Evolutionary conservation across 2,888 invertebrate species (phyloP), one percentile per base, ranked within the genome.

Genomic region (Netelia inedita): DNA sequence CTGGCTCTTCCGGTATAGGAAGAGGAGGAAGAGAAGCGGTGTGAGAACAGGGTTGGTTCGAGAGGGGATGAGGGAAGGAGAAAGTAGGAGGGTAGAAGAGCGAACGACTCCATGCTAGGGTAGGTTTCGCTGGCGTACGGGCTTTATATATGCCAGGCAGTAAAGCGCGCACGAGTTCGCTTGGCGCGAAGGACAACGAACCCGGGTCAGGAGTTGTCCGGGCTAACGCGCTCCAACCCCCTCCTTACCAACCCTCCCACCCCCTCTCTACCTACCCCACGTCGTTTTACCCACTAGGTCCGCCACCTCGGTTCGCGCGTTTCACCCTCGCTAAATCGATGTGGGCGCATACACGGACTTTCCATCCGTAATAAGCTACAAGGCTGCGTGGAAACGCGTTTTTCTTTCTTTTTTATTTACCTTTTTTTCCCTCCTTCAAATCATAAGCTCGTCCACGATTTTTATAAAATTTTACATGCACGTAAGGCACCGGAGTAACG

Each of bases 191-290:
- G 92, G 91, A 90, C 92, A 89, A 91, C 89, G 91, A 91, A 91
- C 91, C 89, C 91, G 89, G 90, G 91, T 91, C 91, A 91, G 89
- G 87, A 88, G 89, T 87, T 89, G 88, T 89, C 89, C 90, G 87
- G 89, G 88, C 89, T 86, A 86, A 83, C 84, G 80, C 86, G 80
- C 80, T 80, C 78, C 66, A 35, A 35, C 35, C 35, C 35, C 35
- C 35, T 35, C 80, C 83, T 9, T 76, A 71, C 68, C 46, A 66
- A 72, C 79, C 66, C 79, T 81, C 68, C 55, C 81, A 23, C 78
- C 46, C 78, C 73, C 87, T 76, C 28, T 63, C 16, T 59, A 55
- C 66, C 53, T 72, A 59, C 59, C 69, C 71, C 50, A 72, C 76
- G 43, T 2, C 76, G 43, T 1, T 75, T 28, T 75, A 72, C 73